Conservation (phyloP, 92 coral and sea anemone genomes). For the Diadumene lineata region DNA sequence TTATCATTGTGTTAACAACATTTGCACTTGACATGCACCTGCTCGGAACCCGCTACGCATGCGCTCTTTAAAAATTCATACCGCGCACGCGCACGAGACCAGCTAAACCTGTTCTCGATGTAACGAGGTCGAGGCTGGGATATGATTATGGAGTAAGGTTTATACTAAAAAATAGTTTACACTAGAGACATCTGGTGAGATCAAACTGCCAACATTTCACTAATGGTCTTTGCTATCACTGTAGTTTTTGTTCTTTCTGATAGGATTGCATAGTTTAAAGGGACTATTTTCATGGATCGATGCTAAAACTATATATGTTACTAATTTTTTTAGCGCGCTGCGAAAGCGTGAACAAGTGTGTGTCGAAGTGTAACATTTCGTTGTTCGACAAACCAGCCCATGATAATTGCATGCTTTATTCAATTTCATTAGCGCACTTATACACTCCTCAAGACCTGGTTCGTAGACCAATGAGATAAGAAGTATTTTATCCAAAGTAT, state of each 20-base stretch:
- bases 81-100: conserved; percentile 90
- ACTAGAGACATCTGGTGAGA: conserved; percentile 80
- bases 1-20: conserved; percentile 99
- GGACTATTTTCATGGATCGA: conserved; percentile 23
- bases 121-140: conserved; percentile 76
- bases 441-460: conserved; percentile 68
- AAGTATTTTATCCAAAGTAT: conserved; percentile 41
- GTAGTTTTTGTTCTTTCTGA: neutral
- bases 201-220: conserved; percentile 43
- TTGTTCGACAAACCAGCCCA: conserved; percentile 74
- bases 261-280: neutral
- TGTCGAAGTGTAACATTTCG: conserved; percentile 79
- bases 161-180: conserved; percentile 75
- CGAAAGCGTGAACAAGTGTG: conserved; percentile 57
- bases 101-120: conserved; percentile 92
- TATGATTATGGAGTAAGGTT: neutral
- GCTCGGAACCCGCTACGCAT: conserved; percentile 89
- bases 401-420: conserved; percentile 79
- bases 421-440: conserved; percentile 91
- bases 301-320: neutral
- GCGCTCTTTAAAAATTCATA: conserved; percentile 82
- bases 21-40: conserved; percentile 99
- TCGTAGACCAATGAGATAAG: conserved; percentile 55
- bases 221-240: conserved; percentile 23
- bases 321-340: conserved; percentile 28